A percentile compares a stretch with the other conserved stretches of the same genome.
These are phyloP conservation scores for Steinernema carpocapsae DNA, from an alignment of 2,888 invertebrate species.

Conservation along the genomic window DNA sequence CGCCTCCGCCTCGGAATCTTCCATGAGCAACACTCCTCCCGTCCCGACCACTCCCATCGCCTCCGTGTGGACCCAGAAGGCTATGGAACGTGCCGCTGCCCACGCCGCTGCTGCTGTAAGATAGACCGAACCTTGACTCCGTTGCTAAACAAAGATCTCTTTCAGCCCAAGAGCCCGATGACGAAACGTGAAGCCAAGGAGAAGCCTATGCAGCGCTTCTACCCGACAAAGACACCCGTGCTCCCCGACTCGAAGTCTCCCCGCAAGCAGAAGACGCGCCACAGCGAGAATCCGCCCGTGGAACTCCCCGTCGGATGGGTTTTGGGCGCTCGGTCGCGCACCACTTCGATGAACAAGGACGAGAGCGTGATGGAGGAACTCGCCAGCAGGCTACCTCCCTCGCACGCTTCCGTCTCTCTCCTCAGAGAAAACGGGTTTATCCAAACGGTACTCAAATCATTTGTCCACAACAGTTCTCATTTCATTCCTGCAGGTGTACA, in stretches of 20 bases:
- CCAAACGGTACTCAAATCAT: slow-evolving; percentile 76
- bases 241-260: slow-evolving; percentile 74
- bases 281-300: slow-evolving; percentile 75
- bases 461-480: slow-evolving; percentile 17
- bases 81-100: slow-evolving; percentile 65
- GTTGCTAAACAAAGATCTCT: too few relatives aligned
- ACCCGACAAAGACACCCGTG: slow-evolving; percentile 84
- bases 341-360: slow-evolving; percentile 52
- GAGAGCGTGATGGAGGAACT: slow-evolving; percentile 11
- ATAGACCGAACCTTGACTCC: too few relatives aligned
- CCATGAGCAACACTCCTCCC: neutral
- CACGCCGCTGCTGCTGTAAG: slow-evolving; percentile 47
- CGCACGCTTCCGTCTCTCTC: slow-evolving; percentile 75
- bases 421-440: slow-evolving; percentile 96
- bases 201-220: slow-evolving; percentile 78
- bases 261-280: slow-evolving; percentile 80
- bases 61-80: slow-evolving; percentile 67
- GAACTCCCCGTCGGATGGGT: slow-evolving; percentile 98
- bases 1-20: neutral
- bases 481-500: slow-evolving; percentile 76
- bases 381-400: slow-evolving; percentile 2
- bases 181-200: slow-evolving; percentile 65
- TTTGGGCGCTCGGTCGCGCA: slow-evolving; percentile 75
- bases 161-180: slow-evolving; percentile 67
- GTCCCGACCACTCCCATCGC: slow-evolving; percentile 37